These are phyloP conservation scores for Pseudococcus longispinus DNA, from an alignment of 2,888 invertebrate genomes.

Conservation along the genomic window DNA sequence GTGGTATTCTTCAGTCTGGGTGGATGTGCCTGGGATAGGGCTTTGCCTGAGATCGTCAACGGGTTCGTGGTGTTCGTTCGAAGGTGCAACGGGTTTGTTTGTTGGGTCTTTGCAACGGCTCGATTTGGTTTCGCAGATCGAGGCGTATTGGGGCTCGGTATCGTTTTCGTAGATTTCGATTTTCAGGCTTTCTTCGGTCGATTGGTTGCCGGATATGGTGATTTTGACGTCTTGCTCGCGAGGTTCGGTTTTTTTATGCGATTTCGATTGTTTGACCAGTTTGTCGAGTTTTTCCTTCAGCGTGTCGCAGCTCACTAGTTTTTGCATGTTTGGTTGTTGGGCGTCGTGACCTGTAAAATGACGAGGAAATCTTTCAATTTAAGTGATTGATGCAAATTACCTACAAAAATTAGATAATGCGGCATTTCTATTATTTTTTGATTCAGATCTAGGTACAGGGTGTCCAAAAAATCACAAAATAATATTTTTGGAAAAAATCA, in stretches of 20 bases:
- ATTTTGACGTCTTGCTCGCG: conserved; percentile 24
- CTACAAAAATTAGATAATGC: too few relatives aligned
- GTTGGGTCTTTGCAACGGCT: neutral
- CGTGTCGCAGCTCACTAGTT: conserved; percentile 46
- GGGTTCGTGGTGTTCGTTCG: neutral
- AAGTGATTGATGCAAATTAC: too few relatives aligned
- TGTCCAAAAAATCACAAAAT: too few relatives aligned
- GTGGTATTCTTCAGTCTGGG: neutral
- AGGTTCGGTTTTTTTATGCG: conserved; percentile 20
- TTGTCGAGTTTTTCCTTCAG: conserved; percentile 53
- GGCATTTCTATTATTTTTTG: too few relatives aligned
- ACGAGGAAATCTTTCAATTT: neutral
- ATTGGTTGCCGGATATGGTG: neutral
- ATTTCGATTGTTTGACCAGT: conserved; percentile 46
- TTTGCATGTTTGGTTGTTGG: conserved; percentile 34
- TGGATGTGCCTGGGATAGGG: neutral
- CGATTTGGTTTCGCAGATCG: neutral
- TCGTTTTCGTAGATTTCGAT: conserved; percentile 15
- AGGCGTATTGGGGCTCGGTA: neutral
- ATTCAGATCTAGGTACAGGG: too few relatives aligned
- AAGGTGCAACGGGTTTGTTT: neutral
- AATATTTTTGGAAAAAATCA: too few relatives aligned
- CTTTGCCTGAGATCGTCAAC: neutral
- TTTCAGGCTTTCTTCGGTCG: neutral
- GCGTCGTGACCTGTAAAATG: conserved; percentile 30